Percentiles rank a stretch among this genome's conserved stretches.
phyloP scores from a whole-genome alignment of 1,140 invertebrate genomes.

The Mercenaria mercenaria region DNA sequence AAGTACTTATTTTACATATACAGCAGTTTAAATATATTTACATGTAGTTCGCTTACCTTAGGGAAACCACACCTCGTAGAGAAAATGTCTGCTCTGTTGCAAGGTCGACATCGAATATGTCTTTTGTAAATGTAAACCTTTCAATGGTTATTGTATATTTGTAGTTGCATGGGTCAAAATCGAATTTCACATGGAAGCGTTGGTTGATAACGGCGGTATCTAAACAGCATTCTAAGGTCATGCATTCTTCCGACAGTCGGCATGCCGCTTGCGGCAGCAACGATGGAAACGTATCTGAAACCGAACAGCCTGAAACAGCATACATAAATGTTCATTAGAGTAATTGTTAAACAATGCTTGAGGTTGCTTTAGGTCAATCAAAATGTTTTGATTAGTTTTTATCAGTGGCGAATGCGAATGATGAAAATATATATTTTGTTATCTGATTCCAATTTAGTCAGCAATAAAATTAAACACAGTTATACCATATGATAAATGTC shows the following conservation, averaged over 20 bases:
- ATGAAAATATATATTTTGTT: too few relatives aligned
- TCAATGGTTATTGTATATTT: not conserved
- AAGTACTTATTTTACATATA: too few relatives aligned
- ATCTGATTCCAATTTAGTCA: too few relatives aligned
- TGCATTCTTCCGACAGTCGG: not conserved
- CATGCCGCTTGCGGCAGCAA: not conserved
- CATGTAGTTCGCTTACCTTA: too few relatives aligned
- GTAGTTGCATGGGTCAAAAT: constrained; percentile 15
- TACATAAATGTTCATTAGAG: too few relatives aligned
- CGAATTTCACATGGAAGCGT: not conserved
- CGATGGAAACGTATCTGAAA: not conserved
- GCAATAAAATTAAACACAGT: too few relatives aligned
- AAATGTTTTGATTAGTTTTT: too few relatives aligned
- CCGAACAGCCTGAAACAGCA: not conserved
- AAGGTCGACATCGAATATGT: not conserved
- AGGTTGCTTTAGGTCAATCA: too few relatives aligned
- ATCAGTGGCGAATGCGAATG: too few relatives aligned
- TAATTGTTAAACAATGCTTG: too few relatives aligned
- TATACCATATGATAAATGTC: too few relatives aligned
- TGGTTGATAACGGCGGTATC: not conserved
- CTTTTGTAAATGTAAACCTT: not conserved
- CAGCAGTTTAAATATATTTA: too few relatives aligned
- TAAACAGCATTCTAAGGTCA: not conserved
- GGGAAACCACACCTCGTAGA: not conserved
- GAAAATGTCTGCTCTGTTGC: not conserved